Base-by-base conservation (phyloP, 2,888 invertebrate genomes). In the Asteroscopus sphinx region DNA sequence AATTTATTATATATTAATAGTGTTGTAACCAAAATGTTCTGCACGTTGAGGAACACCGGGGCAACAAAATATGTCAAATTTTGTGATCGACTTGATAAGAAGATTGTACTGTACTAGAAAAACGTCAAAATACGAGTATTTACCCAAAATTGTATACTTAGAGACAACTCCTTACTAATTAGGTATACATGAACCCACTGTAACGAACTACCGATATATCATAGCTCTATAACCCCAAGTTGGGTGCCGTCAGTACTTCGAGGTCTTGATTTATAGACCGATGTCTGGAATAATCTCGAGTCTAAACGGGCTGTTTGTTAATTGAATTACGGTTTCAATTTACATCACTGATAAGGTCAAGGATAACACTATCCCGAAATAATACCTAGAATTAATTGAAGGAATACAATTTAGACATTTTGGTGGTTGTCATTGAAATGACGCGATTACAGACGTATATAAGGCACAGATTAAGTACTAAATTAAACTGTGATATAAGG, bases 281-380 rank as follows among this genome's bases (percentile, higher is more conserved):
- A 35, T 13, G 57, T 30, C 42, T 41, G 39, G 48, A 55, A 57
- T 63, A 63, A 53, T 56, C 40, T 33, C 54, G 53, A 49, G 44
- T 60, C 32, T 63, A 57, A 74, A 55, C 39, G 37, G 69, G 37
- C 49, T 48, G 57, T 47, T 67, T 57, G 49, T 42, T 67, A 66
- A 67, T 67, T 74, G 41, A 74, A 74, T 62, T 70, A 70, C 45
- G 47, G 59, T 53, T 59, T 62, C 44, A 55, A 73, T 54, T 61
- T 26, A 45, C 53, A 21, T 9, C 5, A 63, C 30, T 54, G 46
- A 49, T 41, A 59, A 56, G 37, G 30, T 52, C 35, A 49, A 53
- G n/a, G 16, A 21, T 39, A 8, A 54, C n/a, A n/a, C n/a, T n/a
- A n/a, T n/a, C 28, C 28, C n/a, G 6, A 47, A 36, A 13, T 21